phyloP scores from a whole-genome alignment of 2,113 vertebrate species.

The Carettochelys insculpta region DNA sequence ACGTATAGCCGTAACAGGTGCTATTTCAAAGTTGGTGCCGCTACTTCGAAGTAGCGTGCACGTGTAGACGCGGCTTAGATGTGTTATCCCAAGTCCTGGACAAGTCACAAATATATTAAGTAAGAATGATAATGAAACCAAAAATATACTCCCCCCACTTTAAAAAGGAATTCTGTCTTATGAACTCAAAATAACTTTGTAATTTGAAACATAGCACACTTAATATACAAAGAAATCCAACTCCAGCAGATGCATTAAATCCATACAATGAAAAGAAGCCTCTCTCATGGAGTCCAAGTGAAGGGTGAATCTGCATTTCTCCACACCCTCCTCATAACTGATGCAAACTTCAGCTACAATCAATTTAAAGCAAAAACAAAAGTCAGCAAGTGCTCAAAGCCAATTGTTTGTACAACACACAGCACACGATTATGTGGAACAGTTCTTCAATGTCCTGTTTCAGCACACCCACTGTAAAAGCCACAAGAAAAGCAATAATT shows the following conservation, averaged over 20 bases:
- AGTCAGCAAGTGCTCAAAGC: constrained; percentile 46
- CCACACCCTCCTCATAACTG: constrained; percentile 25
- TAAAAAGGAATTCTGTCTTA: constrained; percentile 69
- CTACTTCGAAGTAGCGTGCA: no score
- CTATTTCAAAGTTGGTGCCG: no score
- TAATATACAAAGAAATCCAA: constrained; percentile 69
- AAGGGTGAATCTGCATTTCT: background rate
- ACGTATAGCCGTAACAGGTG: no score
- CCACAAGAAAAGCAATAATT: constrained; percentile 18
- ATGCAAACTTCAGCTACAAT: constrained; percentile 50
- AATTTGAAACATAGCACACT: constrained; percentile 74
- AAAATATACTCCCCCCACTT: constrained; percentile 52
- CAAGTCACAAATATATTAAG: constrained; percentile 47
- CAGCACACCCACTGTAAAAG: constrained; percentile 36
- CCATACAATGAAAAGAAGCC: constrained; percentile 59
- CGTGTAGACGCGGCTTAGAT: no score
- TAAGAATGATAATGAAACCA: constrained; percentile 56
- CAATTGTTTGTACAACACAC: constrained; percentile 46
- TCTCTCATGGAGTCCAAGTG: constrained; percentile 8
- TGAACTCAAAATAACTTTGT: constrained; percentile 72
- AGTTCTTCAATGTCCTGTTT: constrained; percentile 37
- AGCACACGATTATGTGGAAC: constrained; percentile 31
- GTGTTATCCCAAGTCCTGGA: constrained; percentile 36
- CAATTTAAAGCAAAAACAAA: constrained; percentile 63
- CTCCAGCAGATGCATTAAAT: constrained; percentile 68